These are phyloP conservation scores for Rhinatrema bivittatum DNA, from an alignment of 2,797 vertebrate species.

Conservation along the genomic window DNA sequence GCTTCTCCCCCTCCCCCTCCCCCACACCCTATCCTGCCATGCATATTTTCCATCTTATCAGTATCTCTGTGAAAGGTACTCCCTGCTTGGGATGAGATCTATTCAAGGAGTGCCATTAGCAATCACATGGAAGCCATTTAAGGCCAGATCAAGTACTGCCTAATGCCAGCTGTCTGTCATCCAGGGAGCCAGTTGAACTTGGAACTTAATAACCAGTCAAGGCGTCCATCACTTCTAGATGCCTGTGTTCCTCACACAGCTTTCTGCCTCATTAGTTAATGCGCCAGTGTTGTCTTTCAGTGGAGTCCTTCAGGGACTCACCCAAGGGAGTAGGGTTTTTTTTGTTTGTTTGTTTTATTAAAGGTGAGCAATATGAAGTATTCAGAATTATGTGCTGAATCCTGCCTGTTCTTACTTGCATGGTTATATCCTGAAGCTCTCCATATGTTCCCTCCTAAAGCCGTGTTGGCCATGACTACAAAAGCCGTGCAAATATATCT, in stretches of 20 bases:
- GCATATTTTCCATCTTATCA: too few relatives aligned
- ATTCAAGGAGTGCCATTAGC: neutral
- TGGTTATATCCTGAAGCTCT: too few relatives aligned
- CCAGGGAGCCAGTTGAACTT: neutral
- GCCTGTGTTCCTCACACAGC: neutral
- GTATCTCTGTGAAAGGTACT: too few relatives aligned
- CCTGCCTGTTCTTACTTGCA: neutral
- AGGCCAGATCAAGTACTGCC: constrained; percentile 1
- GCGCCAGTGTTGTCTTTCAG: neutral
- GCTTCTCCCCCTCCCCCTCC: too few relatives aligned
- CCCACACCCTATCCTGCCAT: too few relatives aligned
- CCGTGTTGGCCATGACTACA: too few relatives aligned
- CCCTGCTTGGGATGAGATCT: neutral
- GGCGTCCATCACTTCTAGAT: neutral
- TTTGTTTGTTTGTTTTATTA: too few relatives aligned
- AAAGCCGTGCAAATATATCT: too few relatives aligned
- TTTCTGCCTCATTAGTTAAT: constrained; percentile 1
- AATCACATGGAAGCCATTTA: neutral
- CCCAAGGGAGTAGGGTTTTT: constrained; percentile 8
- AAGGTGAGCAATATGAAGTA: neutral
- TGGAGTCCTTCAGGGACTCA: neutral
- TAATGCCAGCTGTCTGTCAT: neutral
- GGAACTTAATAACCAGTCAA: neutral
- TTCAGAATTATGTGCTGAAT: neutral
- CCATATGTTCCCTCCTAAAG: too few relatives aligned